Evolutionary conservation across 2,888 invertebrate genomes (phyloP), one percentile per base, ranked within the genome.

Genomic region (Baccha elongata): DNA sequence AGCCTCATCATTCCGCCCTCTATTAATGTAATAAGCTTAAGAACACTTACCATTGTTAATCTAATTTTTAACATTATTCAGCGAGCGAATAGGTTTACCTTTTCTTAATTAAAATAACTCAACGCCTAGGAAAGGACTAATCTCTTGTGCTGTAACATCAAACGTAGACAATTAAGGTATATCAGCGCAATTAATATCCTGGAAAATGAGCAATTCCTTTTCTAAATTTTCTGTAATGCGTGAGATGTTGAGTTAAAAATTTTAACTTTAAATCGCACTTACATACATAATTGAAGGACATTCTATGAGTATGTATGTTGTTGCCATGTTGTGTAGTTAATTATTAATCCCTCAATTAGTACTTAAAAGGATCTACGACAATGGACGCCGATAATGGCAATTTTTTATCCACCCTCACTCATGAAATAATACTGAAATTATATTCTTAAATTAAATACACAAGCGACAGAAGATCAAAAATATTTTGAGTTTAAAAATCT

Each of bases 41-140:
- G 48, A 62, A 62, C 64, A 62, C 78, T 83, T 62, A 73, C 37
- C 55, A 83, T 78, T 68, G 78, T 62, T 83, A 78, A 83, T 83
- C 72, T 68, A 42, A 58, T 76, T 83, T 55, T 78, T 55, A 21
- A 23, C 75, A 58, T 69, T 21, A 65, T 6, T 32, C 68, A 23
- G 32, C 32, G 46, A 4, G n/a, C 19, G 5, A 19, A 19, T n/a
- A 58, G 29, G 29, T 44, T 60, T 44, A 60, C 60, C 60, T 75
- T 64, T 50, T 67, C 42, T 58, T 65, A 67, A 52, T 73, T 73
- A 79, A 73, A 79, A 67, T 46, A 46, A 50, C 50, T 69, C 58
- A 35, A 58, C 15, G 55, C 17, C 17, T 19, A 32, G 29, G 29
- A 13, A 5, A 42, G 7, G 58, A 48, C 46, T 53, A 52, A 52